phyloP scores from a whole-genome alignment of 2,113 vertebrate genomes.

The Anolis carolinensis region DNA sequence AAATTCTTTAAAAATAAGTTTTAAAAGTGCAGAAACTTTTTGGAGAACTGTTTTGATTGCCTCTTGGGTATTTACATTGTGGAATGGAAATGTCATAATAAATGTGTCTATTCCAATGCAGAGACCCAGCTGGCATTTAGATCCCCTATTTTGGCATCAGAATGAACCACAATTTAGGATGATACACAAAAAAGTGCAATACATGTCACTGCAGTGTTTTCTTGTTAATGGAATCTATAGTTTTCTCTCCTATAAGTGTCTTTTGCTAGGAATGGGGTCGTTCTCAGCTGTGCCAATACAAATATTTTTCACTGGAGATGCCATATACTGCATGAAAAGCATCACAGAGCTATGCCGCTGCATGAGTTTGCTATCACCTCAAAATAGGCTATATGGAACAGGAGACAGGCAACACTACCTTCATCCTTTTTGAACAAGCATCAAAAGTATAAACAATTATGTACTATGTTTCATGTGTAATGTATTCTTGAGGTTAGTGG shows the following conservation, averaged over 20 bases:
- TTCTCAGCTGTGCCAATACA: too few species aligned
- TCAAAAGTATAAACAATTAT: constrained; percentile 60
- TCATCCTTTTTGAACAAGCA: accelerated
- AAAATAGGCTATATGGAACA: background rate
- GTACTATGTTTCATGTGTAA: constrained; percentile 67
- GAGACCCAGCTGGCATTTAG: background rate
- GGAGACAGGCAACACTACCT: too few species aligned
- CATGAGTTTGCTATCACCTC: background rate
- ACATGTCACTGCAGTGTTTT: background rate
- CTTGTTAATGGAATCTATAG: background rate
- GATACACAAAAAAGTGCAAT: background rate
- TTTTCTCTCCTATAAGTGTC: background rate
- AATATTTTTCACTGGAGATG: background rate
- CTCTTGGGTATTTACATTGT: too few species aligned
- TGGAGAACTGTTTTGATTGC: too few species aligned
- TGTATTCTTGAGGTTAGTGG: constrained; percentile 71
- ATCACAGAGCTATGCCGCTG: too few species aligned
- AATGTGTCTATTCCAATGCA: background rate
- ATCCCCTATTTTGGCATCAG: background rate
- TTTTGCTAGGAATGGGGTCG: background rate
- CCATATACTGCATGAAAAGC: background rate
- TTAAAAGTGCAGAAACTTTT: too few species aligned
- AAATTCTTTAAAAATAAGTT: too few species aligned
- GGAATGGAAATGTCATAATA: background rate
- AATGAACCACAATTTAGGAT: background rate